phyloP scores from a whole-genome alignment of 2,797 vertebrate genomes.

The Mionectes olivaceus region DNA sequence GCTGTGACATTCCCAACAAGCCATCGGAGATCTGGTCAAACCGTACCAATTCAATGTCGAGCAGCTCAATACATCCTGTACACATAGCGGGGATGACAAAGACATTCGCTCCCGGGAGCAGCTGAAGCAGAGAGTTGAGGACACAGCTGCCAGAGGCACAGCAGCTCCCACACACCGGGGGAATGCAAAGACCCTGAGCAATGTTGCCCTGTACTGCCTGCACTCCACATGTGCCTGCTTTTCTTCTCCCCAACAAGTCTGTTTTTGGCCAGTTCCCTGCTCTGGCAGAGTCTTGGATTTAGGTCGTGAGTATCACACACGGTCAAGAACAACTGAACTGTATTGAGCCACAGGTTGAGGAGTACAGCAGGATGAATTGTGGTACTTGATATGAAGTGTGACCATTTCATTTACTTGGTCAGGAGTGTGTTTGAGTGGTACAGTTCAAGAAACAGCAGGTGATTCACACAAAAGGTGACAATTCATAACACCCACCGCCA shows the following conservation, averaged over 20 bases:
- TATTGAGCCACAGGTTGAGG: neutral
- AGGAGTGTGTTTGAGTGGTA: neutral
- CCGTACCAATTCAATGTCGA: neutral
- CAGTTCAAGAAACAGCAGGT: neutral
- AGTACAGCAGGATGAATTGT: neutral
- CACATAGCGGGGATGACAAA: neutral
- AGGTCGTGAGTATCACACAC: neutral
- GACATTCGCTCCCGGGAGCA: conserved; percentile 25
- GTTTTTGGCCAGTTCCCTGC: neutral
- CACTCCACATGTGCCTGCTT: neutral
- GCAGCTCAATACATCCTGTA: neutral
- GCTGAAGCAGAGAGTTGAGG: conserved; percentile 59
- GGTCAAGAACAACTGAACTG: neutral
- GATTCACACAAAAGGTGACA: neutral
- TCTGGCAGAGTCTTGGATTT: neutral
- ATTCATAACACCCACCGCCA: neutral
- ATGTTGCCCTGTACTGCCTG: neutral
- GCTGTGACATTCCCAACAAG: neutral
- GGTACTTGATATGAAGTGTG: neutral
- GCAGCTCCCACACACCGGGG: neutral
- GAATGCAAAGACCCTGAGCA: conserved; percentile 69
- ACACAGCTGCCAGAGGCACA: conserved; percentile 64
- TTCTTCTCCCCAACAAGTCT: neutral
- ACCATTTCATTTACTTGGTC: neutral
- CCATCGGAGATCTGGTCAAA: neutral